Percentiles rank a stretch among this genome's conserved stretches.
Evolutionary conservation across 2,113 vertebrate genomes (phyloP).

Genomic region (Gallinago undulata): DNA sequence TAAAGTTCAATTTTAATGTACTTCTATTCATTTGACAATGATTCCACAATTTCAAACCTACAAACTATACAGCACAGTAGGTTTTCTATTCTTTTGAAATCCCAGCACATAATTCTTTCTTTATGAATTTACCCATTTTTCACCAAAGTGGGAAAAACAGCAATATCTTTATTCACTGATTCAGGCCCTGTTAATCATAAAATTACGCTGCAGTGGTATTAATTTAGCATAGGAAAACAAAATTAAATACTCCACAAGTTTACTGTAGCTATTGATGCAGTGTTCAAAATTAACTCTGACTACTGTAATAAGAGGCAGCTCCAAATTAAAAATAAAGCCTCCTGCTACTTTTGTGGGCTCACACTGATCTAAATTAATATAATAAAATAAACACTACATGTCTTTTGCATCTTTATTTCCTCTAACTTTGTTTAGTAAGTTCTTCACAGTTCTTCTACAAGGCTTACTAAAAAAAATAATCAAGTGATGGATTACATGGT

Average conservation of each 20-base stretch:
- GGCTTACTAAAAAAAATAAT: background rate
- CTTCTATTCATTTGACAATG: slow-evolving; percentile 58
- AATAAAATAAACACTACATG: background rate
- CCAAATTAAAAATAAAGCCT: background rate
- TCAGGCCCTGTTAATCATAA: slow-evolving; percentile 55
- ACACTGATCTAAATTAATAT: slow-evolving; percentile 47
- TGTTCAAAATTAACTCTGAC: slow-evolving; percentile 45
- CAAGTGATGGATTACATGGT: slow-evolving; percentile 54
- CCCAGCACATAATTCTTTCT: slow-evolving; percentile 54
- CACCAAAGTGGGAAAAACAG: slow-evolving; percentile 49
- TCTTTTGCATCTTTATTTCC: slow-evolving; percentile 36
- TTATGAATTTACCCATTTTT: slow-evolving; percentile 58
- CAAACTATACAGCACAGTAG: slow-evolving; percentile 17
- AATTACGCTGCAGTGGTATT: slow-evolving; percentile 61
- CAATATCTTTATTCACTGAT: slow-evolving; percentile 15
- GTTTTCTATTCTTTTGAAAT: slow-evolving; percentile 63
- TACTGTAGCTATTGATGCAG: slow-evolving; percentile 32
- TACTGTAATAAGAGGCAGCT: background rate
- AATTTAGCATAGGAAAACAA: slow-evolving; percentile 60
- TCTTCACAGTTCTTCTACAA: slow-evolving; percentile 40
- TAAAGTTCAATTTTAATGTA: slow-evolving; percentile 67
- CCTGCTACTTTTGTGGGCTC: slow-evolving; percentile 11
- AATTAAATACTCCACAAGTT: slow-evolving; percentile 49
- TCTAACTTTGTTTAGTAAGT: slow-evolving; percentile 48
- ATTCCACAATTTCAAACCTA: slow-evolving; percentile 59